phyloP scores from a whole-genome alignment of 2,113 vertebrate species.

The Poeciliopsis turrubarensis region DNA sequence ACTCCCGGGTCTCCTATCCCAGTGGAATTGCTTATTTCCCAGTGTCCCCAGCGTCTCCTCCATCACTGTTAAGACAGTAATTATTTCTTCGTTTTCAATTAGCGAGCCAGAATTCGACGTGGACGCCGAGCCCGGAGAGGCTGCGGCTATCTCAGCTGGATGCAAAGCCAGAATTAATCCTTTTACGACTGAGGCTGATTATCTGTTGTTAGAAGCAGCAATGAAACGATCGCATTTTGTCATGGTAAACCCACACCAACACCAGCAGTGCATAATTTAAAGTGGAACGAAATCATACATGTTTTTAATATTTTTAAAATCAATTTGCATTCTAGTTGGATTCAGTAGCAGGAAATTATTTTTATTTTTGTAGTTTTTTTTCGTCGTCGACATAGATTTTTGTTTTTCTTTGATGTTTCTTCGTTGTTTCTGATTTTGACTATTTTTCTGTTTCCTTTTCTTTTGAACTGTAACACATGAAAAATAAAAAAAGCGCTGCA shows the following conservation, averaged over 20 bases:
- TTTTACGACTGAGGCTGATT: slow-evolving; percentile 5
- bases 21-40: slow-evolving; percentile 36
- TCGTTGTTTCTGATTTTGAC: too few species aligned
- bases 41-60: slow-evolving; percentile 63
- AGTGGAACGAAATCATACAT: too few species aligned
- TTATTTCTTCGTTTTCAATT: slow-evolving; percentile 78
- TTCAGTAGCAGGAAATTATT: too few species aligned
- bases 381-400: too few species aligned
- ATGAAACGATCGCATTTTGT: neutral
- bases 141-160: slow-evolving; percentile 41
- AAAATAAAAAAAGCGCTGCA: too few species aligned
- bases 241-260: neutral
- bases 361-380: too few species aligned
- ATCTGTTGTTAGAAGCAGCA: neutral
- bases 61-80: slow-evolving; percentile 76
- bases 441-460: too few species aligned
- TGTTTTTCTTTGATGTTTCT: too few species aligned
- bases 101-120: slow-evolving; percentile 49
- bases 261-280: neutral
- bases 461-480: too few species aligned
- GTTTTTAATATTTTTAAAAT: too few species aligned
- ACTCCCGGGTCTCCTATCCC: slow-evolving; percentile 41
- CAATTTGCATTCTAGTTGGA: too few species aligned
- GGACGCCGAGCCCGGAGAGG: slow-evolving; percentile 50
- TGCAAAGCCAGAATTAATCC: slow-evolving; percentile 8